Conservation (phyloP, 1,140 invertebrate genomes). For the Diachasmimorpha longicaudata region DNA sequence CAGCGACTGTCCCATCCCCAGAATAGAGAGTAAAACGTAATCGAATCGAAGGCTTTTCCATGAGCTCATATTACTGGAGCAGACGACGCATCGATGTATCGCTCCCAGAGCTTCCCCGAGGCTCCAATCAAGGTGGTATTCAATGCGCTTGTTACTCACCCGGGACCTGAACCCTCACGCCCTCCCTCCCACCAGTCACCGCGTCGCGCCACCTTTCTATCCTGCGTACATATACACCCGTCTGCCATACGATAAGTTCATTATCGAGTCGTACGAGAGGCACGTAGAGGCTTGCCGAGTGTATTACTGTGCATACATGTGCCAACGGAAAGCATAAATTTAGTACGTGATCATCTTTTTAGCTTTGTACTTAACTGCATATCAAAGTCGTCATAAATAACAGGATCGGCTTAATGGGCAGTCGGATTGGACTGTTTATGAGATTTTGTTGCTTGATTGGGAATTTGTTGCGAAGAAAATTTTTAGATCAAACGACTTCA, state of each 20-base stretch:
- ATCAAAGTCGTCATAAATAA: not conserved
- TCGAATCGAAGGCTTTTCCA: conserved; percentile 34
- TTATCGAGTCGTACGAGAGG: conserved; percentile 29
- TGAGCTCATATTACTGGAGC: conserved; percentile 32
- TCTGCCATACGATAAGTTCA: conserved; percentile 38
- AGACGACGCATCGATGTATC: conserved; percentile 35
- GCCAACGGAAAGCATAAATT: not conserved
- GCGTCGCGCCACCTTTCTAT: not conserved
- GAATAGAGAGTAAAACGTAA: conserved; percentile 20
- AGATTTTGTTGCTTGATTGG: not conserved
- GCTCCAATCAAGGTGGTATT: conserved; percentile 50
- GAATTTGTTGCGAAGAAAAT: too few species aligned
- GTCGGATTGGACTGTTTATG: not conserved
- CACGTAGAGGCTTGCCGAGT: not conserved
- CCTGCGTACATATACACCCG: not conserved
- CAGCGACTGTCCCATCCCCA: not conserved
- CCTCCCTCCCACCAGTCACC: not conserved
- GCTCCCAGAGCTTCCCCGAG: conserved; percentile 37
- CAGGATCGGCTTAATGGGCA: not conserved
- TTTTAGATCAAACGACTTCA: too few species aligned
- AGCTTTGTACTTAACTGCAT: not conserved
- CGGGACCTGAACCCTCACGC: conserved; percentile 10
- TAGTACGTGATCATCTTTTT: conserved; percentile 1
- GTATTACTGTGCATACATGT: not conserved
- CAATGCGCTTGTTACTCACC: conserved; percentile 47